Percentiles rank a stretch among this genome's conserved stretches.
Conservation (phyloP, 1,140 invertebrate genomes). For the Zaprionus lachaisei region DNA sequence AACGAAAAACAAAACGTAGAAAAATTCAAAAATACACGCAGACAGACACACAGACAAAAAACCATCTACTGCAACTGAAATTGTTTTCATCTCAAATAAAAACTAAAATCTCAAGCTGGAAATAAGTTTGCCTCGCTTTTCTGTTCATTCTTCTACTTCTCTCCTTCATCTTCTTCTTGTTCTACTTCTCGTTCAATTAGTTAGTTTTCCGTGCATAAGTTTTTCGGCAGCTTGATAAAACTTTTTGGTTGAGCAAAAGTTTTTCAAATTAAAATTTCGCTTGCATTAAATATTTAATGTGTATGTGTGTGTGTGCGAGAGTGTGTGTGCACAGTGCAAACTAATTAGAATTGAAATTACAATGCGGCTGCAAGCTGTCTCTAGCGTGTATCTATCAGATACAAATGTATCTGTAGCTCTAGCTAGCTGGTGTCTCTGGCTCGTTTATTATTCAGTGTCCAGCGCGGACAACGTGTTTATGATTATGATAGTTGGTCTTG, state of each 20-base stretch:
- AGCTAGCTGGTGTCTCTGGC: slow-evolving; percentile 22
- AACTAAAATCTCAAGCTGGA: slow-evolving; percentile 33
- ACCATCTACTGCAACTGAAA: slow-evolving; percentile 56
- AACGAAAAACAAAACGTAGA: slow-evolving; percentile 29
- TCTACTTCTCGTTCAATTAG: not conserved
- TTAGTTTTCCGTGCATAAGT: slow-evolving; percentile 39
- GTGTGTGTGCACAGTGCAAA: slow-evolving; percentile 41
- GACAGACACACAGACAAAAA: not conserved
- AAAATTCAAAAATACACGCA: slow-evolving; percentile 18
- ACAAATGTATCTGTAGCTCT: slow-evolving; percentile 34
- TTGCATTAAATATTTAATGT: slow-evolving; percentile 66
- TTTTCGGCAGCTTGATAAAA: slow-evolving; percentile 23
- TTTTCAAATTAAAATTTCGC: slow-evolving; percentile 70
- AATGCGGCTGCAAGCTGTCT: slow-evolving; percentile 33
- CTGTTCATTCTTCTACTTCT: slow-evolving; percentile 7
- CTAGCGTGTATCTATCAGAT: slow-evolving; percentile 24
- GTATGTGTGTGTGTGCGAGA: not conserved
- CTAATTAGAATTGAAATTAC: slow-evolving; percentile 70
- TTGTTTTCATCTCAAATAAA: slow-evolving; percentile 71
- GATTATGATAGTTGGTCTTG: slow-evolving; percentile 68
- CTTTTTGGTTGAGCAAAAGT: slow-evolving; percentile 29
- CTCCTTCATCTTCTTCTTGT: not conserved
- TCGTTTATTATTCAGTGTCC: slow-evolving; percentile 65
- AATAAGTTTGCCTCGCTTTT: slow-evolving; percentile 29
- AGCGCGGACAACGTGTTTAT: slow-evolving; percentile 52